Evolutionary conservation across 2,888 invertebrate species (phyloP), one percentile per base, ranked within the genome.

Genomic region (Alviniconcha strummeri): DNA sequence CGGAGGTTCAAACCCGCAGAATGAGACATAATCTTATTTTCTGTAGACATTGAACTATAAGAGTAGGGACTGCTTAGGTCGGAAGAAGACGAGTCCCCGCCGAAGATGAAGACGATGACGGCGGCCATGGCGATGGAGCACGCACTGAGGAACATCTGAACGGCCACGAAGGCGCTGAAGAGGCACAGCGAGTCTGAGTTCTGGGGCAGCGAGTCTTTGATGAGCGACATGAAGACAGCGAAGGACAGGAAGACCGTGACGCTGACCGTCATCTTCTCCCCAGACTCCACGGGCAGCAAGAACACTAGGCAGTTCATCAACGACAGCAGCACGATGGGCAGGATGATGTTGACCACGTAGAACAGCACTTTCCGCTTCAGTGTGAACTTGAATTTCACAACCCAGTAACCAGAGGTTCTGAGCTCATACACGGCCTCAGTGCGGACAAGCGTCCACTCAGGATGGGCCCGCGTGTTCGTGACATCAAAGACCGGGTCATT

Each of bases 261-360:
- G n/a, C 81, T 82, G 52, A 82, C 81, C 8, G 81, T 82, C 81
- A 82, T 82, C 75, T 82, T 82, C 54, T 82, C 81, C 7, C 81
- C 81, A 13, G 81, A 82, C 52, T 69, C 56, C 55, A 54, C 69
- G 15, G 67, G 76, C 76, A 82, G 36, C 69, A 82, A 5, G 77
- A 82, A 82, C n/a, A 82, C 82, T 67, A 82, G 76, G 64, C 75
- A 82, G 82, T 67, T 77, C 76, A 82, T 77, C 82, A 76, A 19
- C 8, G 13, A 60, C 60, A 60, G 13, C 60, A 60, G 13, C 60
- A 60, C 8, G 9, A 60, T 11, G 9, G 13, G 77, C 19, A 82
- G n/a, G 9, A 82, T 11, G 54, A 82, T 69, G 77, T 82, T 76
- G 36, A 76, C 11, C 52, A 82, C 75, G 67, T 81, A 81, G 75